Evolutionary conservation across 2,888 invertebrate genomes (phyloP).

Genomic region (Hololepta plana): DNA sequence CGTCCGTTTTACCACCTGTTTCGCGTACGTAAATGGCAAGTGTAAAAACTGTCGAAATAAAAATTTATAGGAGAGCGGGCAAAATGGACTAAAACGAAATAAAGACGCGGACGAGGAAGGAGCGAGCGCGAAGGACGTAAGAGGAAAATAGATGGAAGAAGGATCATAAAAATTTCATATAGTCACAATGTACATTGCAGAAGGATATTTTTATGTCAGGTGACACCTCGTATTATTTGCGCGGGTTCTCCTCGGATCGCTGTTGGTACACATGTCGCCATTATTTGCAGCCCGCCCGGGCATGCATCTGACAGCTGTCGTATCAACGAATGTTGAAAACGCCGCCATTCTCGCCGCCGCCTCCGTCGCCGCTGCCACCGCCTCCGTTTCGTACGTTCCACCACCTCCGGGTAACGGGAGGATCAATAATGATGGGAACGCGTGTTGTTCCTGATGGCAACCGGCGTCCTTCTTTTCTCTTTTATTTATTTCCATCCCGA

Average conservation of each 20-base stretch:
- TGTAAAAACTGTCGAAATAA: too few relatives aligned
- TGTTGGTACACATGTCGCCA: constrained; percentile 26
- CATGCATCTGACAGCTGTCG: constrained; percentile 29
- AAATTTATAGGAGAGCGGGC: too few relatives aligned
- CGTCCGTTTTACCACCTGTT: too few relatives aligned
- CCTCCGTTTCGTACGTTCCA: too few relatives aligned
- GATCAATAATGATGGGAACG: constrained; percentile 20
- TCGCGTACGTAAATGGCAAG: too few relatives aligned
- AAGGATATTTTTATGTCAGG: constrained; percentile 25
- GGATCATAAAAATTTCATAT: constrained; percentile 27
- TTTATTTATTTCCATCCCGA: constrained; percentile 6
- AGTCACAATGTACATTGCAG: constrained; percentile 20
- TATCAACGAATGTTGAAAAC: constrained; percentile 25
- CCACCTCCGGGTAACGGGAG: constrained; percentile 15
- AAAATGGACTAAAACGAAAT: too few relatives aligned
- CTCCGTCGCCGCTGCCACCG: too few relatives aligned
- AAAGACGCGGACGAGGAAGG: too few relatives aligned
- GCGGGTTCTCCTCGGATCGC: constrained; percentile 16
- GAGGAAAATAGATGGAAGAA: too few relatives aligned
- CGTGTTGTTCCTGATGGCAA: constrained; percentile 14
- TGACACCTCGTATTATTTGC: constrained; percentile 28
- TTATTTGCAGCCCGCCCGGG: constrained; percentile 26
- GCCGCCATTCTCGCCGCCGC: constrained; percentile 21
- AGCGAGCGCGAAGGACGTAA: too few relatives aligned
- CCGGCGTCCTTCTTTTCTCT: constrained; percentile 10